phyloP scores from a whole-genome alignment of 1,140 invertebrate species.

The Oreohelix idahoensis region DNA sequence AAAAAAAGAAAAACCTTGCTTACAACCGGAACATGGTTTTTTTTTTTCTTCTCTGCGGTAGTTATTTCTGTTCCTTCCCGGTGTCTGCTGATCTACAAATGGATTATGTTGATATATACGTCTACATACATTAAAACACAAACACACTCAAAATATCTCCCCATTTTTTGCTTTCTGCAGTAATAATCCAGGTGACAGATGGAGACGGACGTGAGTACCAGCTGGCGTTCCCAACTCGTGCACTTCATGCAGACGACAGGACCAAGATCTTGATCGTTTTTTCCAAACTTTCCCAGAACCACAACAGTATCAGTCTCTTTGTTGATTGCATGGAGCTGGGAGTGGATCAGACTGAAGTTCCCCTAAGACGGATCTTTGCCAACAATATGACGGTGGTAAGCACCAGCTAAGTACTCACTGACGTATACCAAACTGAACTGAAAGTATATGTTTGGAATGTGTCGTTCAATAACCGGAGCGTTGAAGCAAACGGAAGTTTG shows the following conservation, averaged over 20 bases:
- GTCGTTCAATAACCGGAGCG: no score
- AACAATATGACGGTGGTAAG: constrained; percentile 30
- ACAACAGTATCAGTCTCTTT: constrained; percentile 57
- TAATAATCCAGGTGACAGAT: constrained; percentile 47
- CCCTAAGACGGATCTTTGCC: constrained; percentile 48
- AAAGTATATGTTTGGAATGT: no score
- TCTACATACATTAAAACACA: no score
- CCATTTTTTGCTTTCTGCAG: constrained; percentile 30
- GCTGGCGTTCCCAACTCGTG: constrained; percentile 49
- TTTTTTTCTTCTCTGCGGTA: no score
- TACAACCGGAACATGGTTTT: no score
- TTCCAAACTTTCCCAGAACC: constrained; percentile 47
- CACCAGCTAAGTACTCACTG: no score
- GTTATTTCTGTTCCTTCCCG: no score
- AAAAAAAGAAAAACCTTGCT: no score
- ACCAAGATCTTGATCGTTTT: constrained; percentile 54
- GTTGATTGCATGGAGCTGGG: constrained; percentile 56
- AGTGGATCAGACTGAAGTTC: constrained; percentile 53
- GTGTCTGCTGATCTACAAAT: no score
- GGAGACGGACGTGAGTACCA: constrained; percentile 48
- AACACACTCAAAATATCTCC: not conserved
- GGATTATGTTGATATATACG: no score
- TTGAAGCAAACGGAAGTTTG: no score
- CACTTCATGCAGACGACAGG: constrained; percentile 40
- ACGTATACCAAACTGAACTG: no score